Evolutionary conservation across 2,888 invertebrate genomes (phyloP), one percentile per base, ranked within the genome.

Genomic region (Zelleria hepariella): DNA sequence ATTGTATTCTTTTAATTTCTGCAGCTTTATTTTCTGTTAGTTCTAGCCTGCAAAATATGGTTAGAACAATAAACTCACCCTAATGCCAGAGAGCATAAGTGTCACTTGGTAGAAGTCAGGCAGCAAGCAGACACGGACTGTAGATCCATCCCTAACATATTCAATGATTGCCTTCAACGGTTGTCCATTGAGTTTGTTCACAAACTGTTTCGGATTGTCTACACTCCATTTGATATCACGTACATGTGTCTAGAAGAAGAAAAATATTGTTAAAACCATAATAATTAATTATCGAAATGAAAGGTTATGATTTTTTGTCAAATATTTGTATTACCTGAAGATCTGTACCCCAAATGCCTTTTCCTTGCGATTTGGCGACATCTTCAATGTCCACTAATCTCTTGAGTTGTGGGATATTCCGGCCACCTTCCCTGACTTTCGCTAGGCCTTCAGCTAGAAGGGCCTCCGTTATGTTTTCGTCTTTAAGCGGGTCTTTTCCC

Each of bases 111-210:
- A 93, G 80, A 93, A 97, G 62, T 95, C 95, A 1, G 98, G 98
- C 60, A 98, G 82, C 10, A 99, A 89, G 72, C 98, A 95, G 2
- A 96, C 95, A 65, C 98, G 92, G 15, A 98, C 93, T 0, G 99
- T 99, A 32, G 98, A 98, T 0, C 99, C 99, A 84, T 99, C 99
- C 60, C 98, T 92, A 0, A 99, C 98, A 89, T 98, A 97, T 78
- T 99, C 99, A 68, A 99, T 95, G 60, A 99, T 93, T 54, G 98
- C 98, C 80, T 94, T 95, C 5, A 98, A 90, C 0, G 96, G 97
- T 74, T 97, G 95, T 47, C 94, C 94, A 63, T 94, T 94, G 65
- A 93, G 92, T 71, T 96, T 94, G 71, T 98, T 97, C 3, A 98
- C 95, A 67, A 78, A 85, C 94, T 74, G 71, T 65, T 86, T 86